Evolutionary conservation across 2,797 vertebrate species (phyloP).

Genomic region (Xenentodon cancila): DNA sequence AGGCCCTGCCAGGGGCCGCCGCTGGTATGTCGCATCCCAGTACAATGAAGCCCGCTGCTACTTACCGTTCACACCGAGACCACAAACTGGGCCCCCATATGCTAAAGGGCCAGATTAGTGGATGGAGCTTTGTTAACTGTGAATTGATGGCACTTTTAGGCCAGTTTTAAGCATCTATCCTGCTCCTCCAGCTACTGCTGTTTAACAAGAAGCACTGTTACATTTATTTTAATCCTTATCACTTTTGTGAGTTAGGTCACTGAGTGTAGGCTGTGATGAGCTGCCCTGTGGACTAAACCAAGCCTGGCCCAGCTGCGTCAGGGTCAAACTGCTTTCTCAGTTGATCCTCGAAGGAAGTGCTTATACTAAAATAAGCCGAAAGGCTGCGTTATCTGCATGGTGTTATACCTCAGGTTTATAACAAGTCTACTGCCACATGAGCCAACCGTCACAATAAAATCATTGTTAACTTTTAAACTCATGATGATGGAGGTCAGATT

Average conservation of each 20-base stretch:
- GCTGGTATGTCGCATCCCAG: constrained; percentile 26
- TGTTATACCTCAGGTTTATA: not conserved
- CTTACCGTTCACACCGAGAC: constrained; percentile 12
- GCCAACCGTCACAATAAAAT: not conserved
- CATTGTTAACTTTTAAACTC: not conserved
- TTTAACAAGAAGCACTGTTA: too few relatives aligned
- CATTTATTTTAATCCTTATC: too few relatives aligned
- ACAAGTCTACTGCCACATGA: too few relatives aligned
- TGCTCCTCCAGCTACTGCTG: too few relatives aligned
- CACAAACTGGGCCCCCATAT: constrained; percentile 23
- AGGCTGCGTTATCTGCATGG: too few relatives aligned
- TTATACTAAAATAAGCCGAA: too few relatives aligned
- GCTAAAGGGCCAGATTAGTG: not conserved
- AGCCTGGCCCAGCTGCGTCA: not conserved
- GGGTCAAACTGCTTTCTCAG: not conserved
- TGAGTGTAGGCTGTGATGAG: not conserved
- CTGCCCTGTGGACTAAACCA: too few relatives aligned
- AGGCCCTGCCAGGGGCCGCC: constrained; percentile 49
- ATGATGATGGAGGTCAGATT: not conserved
- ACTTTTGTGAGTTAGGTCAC: not conserved
- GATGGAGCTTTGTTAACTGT: too few relatives aligned
- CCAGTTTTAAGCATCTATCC: too few relatives aligned
- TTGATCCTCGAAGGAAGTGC: not conserved
- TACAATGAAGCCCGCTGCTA: constrained; percentile 25
- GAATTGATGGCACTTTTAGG: too few relatives aligned